Evolutionary conservation across 2,113 vertebrate species (phyloP).

Genomic region (Zeus faber): DNA sequence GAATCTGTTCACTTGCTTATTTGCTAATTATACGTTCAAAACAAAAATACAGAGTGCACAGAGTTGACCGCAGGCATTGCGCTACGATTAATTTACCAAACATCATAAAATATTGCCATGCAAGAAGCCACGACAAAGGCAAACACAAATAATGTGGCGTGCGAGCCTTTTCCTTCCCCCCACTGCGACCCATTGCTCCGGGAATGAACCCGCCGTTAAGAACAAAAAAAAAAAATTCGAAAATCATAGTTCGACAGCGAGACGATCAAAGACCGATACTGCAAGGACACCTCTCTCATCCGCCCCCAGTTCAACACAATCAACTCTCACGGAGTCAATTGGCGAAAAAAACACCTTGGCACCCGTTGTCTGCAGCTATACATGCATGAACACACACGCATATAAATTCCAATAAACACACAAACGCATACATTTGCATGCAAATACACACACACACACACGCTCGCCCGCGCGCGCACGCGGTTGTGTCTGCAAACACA

Average conservation of each 20-base stretch:
- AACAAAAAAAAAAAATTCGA: conserved; percentile 27
- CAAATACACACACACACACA: conserved; percentile 2
- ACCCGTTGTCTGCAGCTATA: conserved; percentile 16
- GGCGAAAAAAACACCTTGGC: conserved; percentile 26
- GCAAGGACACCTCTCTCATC: conserved; percentile 55
- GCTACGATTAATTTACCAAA: conserved; percentile 53
- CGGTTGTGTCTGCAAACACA: too few species aligned
- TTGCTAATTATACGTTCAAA: conserved; percentile 60
- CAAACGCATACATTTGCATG: background rate
- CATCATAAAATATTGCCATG: conserved; percentile 54
- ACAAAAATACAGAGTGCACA: conserved; percentile 51
- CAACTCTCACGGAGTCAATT: conserved; percentile 14
- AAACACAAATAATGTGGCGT: conserved; percentile 63
- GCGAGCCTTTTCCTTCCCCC: conserved; percentile 26
- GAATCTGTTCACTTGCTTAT: conserved; percentile 56
- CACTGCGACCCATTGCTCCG: conserved; percentile 27
- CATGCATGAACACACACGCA: background rate
- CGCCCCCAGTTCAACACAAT: conserved; percentile 26
- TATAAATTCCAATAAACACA: background rate
- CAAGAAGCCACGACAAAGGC: conserved; percentile 57
- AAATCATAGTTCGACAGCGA: conserved; percentile 27
- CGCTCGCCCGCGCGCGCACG: background rate
- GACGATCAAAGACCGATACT: conserved; percentile 43
- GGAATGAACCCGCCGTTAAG: conserved; percentile 43
- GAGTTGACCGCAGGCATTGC: conserved; percentile 50